Conservation (phyloP, 2,888 invertebrate genomes). For the Chrysolina oricalcia region DNA sequence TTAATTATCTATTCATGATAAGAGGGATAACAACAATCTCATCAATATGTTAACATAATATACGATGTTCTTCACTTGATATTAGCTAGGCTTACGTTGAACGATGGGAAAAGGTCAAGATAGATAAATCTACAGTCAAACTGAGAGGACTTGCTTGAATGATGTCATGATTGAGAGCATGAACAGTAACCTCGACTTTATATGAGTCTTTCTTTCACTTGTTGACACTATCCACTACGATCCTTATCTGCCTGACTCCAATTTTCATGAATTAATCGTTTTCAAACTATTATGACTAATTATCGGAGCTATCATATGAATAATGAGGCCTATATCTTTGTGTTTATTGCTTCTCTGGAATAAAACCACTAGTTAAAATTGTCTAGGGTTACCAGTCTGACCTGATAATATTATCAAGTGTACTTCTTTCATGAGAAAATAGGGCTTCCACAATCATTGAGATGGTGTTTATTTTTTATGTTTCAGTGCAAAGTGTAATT, state of each 20-base stretch:
- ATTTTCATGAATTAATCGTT: constrained; percentile 33
- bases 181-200: not conserved
- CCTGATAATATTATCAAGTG: not conserved
- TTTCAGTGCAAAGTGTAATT: no score
- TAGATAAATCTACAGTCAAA: not conserved
- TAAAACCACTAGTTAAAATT: not conserved
- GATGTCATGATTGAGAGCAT: not conserved
- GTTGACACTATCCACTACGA: not conserved
- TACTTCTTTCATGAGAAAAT: not conserved
- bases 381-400: not conserved
- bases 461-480: not conserved
- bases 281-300: constrained; percentile 37
- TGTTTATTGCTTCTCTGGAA: constrained; percentile 11
- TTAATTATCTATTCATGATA: constrained; percentile 29
- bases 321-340: constrained; percentile 19
- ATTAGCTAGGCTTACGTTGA: not conserved
- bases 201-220: not conserved
- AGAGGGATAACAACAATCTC: constrained; percentile 25
- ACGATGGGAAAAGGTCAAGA: constrained; percentile 4
- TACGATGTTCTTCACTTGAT: constrained; percentile 7
- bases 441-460: not conserved
- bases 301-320: constrained; percentile 31
- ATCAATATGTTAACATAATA: constrained; percentile 33
- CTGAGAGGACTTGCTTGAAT: not conserved
- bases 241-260: not conserved